phyloP scores from a whole-genome alignment of 2,888 invertebrate species.

The Protophormia terraenovae region DNA sequence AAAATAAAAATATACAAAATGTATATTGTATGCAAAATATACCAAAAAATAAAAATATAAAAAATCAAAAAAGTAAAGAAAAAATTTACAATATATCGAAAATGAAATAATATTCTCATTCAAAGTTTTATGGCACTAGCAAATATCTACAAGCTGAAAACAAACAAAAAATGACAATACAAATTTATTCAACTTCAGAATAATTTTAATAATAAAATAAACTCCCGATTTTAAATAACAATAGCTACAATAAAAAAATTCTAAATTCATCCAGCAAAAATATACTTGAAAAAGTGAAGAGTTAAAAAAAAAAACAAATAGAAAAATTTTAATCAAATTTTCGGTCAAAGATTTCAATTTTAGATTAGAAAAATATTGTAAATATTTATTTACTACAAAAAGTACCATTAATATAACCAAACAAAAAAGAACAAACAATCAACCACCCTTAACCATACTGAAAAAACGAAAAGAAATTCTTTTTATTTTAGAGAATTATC shows the following conservation, averaged over 20 bases:
- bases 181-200: conserved; percentile 3
- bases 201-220: conserved; percentile 5
- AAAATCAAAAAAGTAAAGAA: conserved; percentile 4
- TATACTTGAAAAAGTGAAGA: conserved; percentile 6
- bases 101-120: conserved; percentile 42
- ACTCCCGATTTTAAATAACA: neutral
- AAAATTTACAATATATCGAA: conserved; percentile 41
- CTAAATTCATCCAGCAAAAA: neutral
- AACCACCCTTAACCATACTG: neutral
- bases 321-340: conserved; percentile 40
- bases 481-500: neutral
- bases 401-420: neutral
- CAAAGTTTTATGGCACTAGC: conserved; percentile 37
- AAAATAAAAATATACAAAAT: conserved; percentile 31
- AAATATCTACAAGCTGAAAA: neutral
- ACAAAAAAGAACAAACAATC: neutral
- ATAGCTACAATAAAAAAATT: neutral
- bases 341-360: conserved; percentile 51
- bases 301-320: conserved; percentile 33
- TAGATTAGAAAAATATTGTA: conserved; percentile 47
- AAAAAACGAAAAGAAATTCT: neutral
- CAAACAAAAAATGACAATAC: neutral
- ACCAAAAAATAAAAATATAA: conserved; percentile 38
- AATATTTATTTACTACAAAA: conserved; percentile 39
- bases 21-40: conserved; percentile 52